Evolutionary conservation across 2,888 invertebrate genomes (phyloP).

Genomic region (Drosophila mettleri): DNA sequence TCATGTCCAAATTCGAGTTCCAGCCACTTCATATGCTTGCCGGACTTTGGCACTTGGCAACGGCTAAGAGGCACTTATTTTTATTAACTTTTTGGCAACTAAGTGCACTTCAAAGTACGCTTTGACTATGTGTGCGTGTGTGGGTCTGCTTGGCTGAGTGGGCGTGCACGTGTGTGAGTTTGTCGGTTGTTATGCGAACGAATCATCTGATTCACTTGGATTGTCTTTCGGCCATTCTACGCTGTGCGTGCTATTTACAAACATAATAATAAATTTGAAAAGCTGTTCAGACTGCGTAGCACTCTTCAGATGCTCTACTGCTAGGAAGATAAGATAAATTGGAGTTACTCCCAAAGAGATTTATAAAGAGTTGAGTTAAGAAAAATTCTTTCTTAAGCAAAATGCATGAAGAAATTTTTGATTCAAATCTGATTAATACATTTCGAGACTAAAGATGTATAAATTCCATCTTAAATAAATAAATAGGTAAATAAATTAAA

Average conservation of each 20-base stretch:
- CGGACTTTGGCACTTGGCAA: constrained; percentile 44
- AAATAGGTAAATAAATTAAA: too few relatives aligned
- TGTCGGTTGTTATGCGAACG: constrained; percentile 37
- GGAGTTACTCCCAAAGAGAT: not conserved
- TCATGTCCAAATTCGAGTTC: constrained; percentile 21
- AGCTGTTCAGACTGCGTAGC: constrained; percentile 18
- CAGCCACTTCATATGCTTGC: constrained; percentile 50
- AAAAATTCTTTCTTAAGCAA: too few relatives aligned
- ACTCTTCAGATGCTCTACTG: not conserved
- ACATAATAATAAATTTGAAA: constrained; percentile 50
- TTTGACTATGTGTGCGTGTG: constrained; percentile 25
- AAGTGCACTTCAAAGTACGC: constrained; percentile 70
- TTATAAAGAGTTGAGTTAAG: not conserved
- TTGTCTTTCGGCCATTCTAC: constrained; percentile 10
- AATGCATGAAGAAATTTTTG: too few relatives aligned
- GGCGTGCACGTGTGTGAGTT: constrained; percentile 21
- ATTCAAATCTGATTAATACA: too few relatives aligned
- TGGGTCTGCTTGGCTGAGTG: constrained; percentile 20
- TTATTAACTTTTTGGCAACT: constrained; percentile 75
- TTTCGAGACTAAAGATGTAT: too few relatives aligned
- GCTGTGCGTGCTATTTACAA: constrained; percentile 34
- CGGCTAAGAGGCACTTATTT: constrained; percentile 76
- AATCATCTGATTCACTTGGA: constrained; percentile 28
- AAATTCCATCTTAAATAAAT: too few relatives aligned
- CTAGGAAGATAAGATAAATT: not conserved